These are phyloP conservation scores for Agrilus cyanescens DNA, from an alignment of 2,888 invertebrate species.

Conservation along the genomic window DNA sequence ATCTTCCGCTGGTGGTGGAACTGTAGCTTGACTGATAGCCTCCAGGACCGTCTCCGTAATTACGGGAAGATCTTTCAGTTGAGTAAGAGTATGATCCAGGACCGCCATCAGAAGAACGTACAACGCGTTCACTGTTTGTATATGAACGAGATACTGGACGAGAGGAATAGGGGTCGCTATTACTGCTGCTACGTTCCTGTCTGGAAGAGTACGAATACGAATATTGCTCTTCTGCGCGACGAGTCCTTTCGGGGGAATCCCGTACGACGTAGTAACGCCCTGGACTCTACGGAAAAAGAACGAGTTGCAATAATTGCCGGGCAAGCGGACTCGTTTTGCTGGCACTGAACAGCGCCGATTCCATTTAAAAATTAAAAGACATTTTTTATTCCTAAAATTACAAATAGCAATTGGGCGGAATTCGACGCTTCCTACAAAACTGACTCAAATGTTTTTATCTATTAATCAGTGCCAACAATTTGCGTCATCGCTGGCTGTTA, in stretches of 20 bases:
- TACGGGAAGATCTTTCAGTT: conserved; percentile 60
- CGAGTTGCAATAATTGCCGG: too few species aligned
- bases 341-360: too few species aligned
- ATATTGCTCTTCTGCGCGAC: conserved; percentile 71
- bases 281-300: conserved; percentile 62
- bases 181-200: conserved; percentile 40
- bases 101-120: conserved; percentile 54
- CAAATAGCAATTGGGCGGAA: too few species aligned
- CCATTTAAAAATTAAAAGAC: too few species aligned
- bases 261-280: conserved; percentile 72
- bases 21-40: conserved; percentile 70
- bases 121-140: conserved; percentile 55
- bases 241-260: conserved; percentile 56
- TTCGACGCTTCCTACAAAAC: too few species aligned
- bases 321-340: too few species aligned
- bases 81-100: conserved; percentile 58
- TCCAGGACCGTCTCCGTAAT: conserved; percentile 61
- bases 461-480: too few species aligned
- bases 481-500: too few species aligned
- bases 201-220: conserved; percentile 68
- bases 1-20: conserved; percentile 63
- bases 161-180: conserved; percentile 41
- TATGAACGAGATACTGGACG: conserved; percentile 57
- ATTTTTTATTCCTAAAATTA: too few species aligned
- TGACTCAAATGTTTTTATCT: too few species aligned